Conservation (phyloP, 2,888 invertebrate genomes). For the Lepidochitona cinerea region DNA sequence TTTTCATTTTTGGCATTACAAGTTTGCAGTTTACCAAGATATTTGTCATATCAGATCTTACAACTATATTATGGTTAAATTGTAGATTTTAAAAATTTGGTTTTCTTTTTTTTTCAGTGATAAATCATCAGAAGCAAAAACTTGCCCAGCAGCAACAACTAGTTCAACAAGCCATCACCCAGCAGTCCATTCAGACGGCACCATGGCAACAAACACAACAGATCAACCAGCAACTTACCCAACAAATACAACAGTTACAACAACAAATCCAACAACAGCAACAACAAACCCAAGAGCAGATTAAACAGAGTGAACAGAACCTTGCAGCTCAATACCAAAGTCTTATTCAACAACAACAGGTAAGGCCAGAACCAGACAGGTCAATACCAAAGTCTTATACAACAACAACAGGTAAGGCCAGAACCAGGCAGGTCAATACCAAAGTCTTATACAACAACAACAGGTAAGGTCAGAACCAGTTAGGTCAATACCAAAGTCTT, state of each 20-base stretch:
- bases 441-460: too few relatives aligned
- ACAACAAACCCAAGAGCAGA: constrained; percentile 74
- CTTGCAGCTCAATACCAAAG: constrained; percentile 95
- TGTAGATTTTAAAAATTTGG: too few relatives aligned
- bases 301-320: constrained; percentile 96
- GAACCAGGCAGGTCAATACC: too few relatives aligned
- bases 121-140: constrained; percentile 64
- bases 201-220: constrained; percentile 56
- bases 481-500: too few relatives aligned
- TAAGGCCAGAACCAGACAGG: too few relatives aligned
- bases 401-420: too few relatives aligned
- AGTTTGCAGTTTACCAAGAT: too few relatives aligned
- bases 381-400: too few relatives aligned
- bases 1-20: too few relatives aligned
- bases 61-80: too few relatives aligned
- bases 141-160: constrained; percentile 55
- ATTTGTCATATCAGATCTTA: too few relatives aligned
- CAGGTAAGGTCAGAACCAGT: too few relatives aligned
- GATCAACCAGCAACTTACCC: constrained; percentile 66
- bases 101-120: constrained; percentile 33
- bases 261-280: constrained; percentile 71
- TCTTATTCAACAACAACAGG: constrained; percentile 86
- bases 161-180: constrained; percentile 57
- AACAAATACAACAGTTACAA: constrained; percentile 86
- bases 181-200: constrained; percentile 55